Conservation (phyloP, 2,113 vertebrate genomes). For the Myotis yumanensis region DNA sequence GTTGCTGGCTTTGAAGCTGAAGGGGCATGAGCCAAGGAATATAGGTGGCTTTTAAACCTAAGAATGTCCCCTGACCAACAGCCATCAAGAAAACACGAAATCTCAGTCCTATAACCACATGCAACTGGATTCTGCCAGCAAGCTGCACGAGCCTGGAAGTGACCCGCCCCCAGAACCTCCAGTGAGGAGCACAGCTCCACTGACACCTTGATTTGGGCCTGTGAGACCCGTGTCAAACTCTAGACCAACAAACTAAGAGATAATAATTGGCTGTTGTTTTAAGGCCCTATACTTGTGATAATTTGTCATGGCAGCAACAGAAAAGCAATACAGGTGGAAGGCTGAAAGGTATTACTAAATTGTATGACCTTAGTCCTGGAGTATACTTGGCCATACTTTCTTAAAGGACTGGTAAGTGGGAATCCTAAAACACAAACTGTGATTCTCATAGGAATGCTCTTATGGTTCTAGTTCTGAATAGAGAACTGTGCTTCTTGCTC, state of each 20-base stretch:
- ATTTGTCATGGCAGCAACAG: not conserved
- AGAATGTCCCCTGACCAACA: not conserved
- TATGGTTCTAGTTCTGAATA: not conserved
- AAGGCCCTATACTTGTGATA: not conserved
- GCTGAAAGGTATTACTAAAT: not conserved
- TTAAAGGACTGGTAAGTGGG: not conserved
- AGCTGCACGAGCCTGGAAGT: not conserved
- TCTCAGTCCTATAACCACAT: not conserved
- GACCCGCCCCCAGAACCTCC: not conserved
- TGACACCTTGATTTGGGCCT: not conserved
- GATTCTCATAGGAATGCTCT: not conserved
- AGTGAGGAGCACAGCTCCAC: not conserved
- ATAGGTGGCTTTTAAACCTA: not conserved
- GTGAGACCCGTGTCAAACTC: not conserved
- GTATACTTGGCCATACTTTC: not conserved
- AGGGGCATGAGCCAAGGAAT: not conserved
- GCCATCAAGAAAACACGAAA: not conserved
- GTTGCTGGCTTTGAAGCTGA: slow-evolving; percentile 22
- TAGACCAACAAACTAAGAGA: not conserved
- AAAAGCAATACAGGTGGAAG: not conserved
- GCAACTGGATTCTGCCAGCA: not conserved
- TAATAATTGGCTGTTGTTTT: not conserved
- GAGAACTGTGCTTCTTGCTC: not conserved
- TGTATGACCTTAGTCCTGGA: not conserved
- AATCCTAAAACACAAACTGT: not conserved